A percentile compares a stretch with the other conserved stretches of the same genome.
Evolutionary conservation across 2,888 invertebrate genomes (phyloP).

Genomic region (Troides oblongomaculatus): DNA sequence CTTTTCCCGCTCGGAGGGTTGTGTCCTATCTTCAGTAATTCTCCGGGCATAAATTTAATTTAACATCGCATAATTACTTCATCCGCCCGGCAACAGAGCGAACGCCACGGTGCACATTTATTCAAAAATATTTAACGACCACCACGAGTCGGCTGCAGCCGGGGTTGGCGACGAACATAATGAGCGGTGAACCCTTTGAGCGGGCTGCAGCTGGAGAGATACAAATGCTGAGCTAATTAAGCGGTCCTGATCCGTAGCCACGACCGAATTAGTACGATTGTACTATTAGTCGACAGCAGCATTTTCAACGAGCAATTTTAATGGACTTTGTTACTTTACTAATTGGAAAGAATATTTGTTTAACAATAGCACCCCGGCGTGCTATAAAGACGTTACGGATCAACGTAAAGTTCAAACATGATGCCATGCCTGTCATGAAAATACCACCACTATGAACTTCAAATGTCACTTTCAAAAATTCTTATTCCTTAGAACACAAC

Average conservation of each 20-base stretch:
- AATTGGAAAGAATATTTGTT: constrained; percentile 25
- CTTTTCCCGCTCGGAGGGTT: constrained; percentile 35
- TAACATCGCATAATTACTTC: constrained; percentile 46
- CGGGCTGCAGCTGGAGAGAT: constrained; percentile 56
- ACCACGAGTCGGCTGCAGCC: constrained; percentile 52
- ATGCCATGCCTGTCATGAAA: constrained; percentile 46
- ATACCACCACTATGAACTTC: constrained; percentile 74
- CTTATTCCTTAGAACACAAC: constrained; percentile 29
- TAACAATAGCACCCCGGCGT: constrained; percentile 18
- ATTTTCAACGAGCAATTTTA: constrained; percentile 28
- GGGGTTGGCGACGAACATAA: constrained; percentile 60
- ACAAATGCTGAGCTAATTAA: constrained; percentile 75
- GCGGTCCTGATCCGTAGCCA: constrained; percentile 70
- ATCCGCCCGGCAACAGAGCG: constrained; percentile 38
- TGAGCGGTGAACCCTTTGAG: constrained; percentile 77
- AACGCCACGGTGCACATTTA: constrained; percentile 45
- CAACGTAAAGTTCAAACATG: constrained; percentile 18
- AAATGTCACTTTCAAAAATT: constrained; percentile 65
- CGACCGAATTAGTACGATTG: constrained; percentile 71
- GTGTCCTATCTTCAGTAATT: constrained; percentile 53
- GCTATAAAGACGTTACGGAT: constrained; percentile 16
- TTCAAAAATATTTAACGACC: constrained; percentile 53
- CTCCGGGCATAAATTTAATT: constrained; percentile 59
- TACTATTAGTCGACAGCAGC: constrained; percentile 52
- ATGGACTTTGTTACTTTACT: constrained; percentile 24